These are phyloP conservation scores for Pteropus alecto DNA, from an alignment of 2,113 vertebrate genomes.

Conservation along the genomic window DNA sequence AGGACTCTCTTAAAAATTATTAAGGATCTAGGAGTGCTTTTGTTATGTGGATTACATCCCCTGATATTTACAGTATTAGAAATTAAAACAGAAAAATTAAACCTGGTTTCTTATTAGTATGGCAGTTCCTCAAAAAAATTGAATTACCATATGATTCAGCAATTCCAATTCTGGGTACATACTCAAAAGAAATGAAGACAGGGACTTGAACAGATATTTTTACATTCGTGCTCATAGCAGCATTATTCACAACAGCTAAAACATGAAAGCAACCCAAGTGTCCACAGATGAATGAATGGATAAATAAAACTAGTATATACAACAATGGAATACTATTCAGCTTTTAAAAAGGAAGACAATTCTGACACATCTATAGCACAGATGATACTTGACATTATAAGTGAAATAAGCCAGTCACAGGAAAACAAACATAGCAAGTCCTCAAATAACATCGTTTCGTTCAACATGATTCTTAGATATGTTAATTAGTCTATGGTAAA, in stretches of 20 bases:
- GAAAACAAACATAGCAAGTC: background rate
- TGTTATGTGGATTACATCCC: background rate
- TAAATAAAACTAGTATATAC: background rate
- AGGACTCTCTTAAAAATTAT: background rate
- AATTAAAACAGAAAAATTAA: constrained; percentile 15
- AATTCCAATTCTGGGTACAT: background rate
- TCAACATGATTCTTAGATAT: background rate
- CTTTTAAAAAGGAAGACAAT: background rate
- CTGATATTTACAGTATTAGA: background rate
- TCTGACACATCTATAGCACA: background rate
- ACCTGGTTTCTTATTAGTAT: background rate
- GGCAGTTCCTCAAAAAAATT: background rate
- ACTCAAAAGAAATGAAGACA: background rate
- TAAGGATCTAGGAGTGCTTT: background rate
- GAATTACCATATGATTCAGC: background rate
- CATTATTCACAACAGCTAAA: background rate
- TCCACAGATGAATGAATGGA: background rate
- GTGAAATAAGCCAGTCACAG: background rate
- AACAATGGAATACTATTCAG: background rate
- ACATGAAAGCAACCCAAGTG: background rate
- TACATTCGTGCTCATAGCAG: background rate
- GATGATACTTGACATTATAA: background rate
- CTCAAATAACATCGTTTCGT: background rate
- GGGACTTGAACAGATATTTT: background rate
- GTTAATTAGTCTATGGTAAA: too few species aligned